Evolutionary conservation across 2,888 invertebrate genomes (phyloP).

Genomic region (Pseudanteris insignis): DNA sequence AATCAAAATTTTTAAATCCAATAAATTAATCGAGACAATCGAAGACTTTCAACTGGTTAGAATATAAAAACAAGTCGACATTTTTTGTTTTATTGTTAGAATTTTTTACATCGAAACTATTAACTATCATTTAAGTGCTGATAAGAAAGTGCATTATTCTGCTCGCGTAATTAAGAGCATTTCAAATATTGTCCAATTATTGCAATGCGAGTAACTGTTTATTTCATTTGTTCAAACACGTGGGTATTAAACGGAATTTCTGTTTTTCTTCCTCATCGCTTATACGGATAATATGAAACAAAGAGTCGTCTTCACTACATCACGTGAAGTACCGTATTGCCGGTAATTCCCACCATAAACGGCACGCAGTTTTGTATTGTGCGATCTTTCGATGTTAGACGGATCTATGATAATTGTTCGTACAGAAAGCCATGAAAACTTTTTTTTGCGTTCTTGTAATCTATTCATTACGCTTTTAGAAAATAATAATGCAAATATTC

Average conservation of each 20-base stretch:
- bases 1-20: no score
- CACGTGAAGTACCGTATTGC: conserved; percentile 28
- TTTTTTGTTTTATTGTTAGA: no score
- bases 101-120: no score
- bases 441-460: no score
- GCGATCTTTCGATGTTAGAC: not conserved
- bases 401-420: conserved; percentile 20
- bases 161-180: no score
- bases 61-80: conserved; percentile 3
- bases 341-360: conserved; percentile 29
- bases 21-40: no score
- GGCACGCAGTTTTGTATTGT: conserved; percentile 21
- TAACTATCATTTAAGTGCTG: no score
- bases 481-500: no score
- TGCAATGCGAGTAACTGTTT: conserved; percentile 23
- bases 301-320: conserved; percentile 11
- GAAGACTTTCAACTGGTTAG: no score
- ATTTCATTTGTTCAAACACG: conserved; percentile 22
- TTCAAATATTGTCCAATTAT: conserved; percentile 25
- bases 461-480: no score
- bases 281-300: conserved; percentile 22
- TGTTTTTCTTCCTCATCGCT: conserved; percentile 6
- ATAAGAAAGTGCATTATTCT: no score
- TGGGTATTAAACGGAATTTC: conserved; percentile 7
- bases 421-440: not conserved